Conservation (phyloP, 2,888 invertebrate genomes). For the Drosophila nr. perissopoda region DNA sequence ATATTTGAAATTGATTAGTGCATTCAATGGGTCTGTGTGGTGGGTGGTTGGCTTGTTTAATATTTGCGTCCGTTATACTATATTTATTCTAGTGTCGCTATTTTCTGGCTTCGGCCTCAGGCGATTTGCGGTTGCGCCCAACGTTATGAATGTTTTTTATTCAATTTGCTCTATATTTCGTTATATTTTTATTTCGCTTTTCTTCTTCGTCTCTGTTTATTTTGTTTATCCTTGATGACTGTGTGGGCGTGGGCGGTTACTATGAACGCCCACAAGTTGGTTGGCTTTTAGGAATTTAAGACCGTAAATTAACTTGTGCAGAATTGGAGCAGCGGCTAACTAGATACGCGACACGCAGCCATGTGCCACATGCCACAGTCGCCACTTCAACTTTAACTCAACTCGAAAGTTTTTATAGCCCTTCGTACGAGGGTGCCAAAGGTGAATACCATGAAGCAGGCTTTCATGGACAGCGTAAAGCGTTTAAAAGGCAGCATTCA, state of each 20-base stretch:
- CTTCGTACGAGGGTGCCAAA: constrained; percentile 44
- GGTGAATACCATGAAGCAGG: constrained; percentile 6
- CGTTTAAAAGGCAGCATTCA: constrained; percentile 63
- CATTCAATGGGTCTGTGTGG: constrained; percentile 8
- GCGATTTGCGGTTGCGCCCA: constrained; percentile 45
- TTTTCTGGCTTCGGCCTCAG: constrained; percentile 50
- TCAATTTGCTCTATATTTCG: constrained; percentile 50
- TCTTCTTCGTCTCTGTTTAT: constrained; percentile 4
- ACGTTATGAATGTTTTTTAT: constrained; percentile 64
- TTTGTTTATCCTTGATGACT: constrained; percentile 30
- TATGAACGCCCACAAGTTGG: constrained; percentile 24
- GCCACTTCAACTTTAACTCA: constrained; percentile 58
- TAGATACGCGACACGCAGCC: constrained; percentile 47
- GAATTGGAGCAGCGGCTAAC: constrained; percentile 46
- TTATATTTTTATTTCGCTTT: constrained; percentile 14
- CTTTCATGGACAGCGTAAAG: not conserved
- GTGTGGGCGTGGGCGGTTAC: constrained; percentile 14
- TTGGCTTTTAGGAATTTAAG: constrained; percentile 35
- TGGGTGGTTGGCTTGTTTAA: not conserved
- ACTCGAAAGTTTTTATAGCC: constrained; percentile 62
- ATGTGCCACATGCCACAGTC: constrained; percentile 33
- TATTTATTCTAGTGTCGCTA: constrained; percentile 65
- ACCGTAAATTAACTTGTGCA: constrained; percentile 53
- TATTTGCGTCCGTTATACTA: constrained; percentile 35
- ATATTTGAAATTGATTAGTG: constrained; percentile 7